Base-by-base conservation (phyloP, 2,113 vertebrate species). In the Tenrec ecaudatus region DNA sequence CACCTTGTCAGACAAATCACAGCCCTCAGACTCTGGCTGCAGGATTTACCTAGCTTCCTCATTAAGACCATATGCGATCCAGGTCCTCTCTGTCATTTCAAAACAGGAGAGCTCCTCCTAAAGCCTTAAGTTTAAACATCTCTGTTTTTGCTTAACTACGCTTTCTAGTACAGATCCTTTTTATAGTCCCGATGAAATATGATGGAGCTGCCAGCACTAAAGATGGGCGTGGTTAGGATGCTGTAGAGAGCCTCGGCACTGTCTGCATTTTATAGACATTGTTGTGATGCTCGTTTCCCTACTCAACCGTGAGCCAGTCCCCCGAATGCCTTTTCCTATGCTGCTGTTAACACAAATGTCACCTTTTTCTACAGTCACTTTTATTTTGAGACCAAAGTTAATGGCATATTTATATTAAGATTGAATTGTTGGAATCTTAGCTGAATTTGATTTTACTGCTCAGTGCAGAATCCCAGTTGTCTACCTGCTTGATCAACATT, bases 321-420 rank as follows among this genome's bases (percentile, higher is more conserved):
- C 40, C 12, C 82, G 40, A 78, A 43, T 60, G 3, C 60, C 58
- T 71, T 78, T 84, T 77, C 33, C 31, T 64, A 14, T 77, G 29
- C 29, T 94, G 29, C 29, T 94, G 47, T 20, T 95, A 69, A 71
- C 19, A 71, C 8, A 85, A 82, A 25, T 78, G 33, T 29, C 73
- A 3, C 82, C 4, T 91, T 92, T 91, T 93, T 83, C 82, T 87
- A 29, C 33, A 80, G 1, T 33, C 64, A 29, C 64, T 25, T 11
- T 3, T 12, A 31, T 68, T 87, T 91, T 84, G 23, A 92, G 58
- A 62, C 5, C 36, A 88, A 47, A 88, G 60, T 69, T 90, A 87
- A 43, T 83, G 22, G 31, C 86, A 53, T 88, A 20, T 90, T 95
- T 81, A 58, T 81, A 36, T 88, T 92, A 76, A 87, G 68, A 91